A percentile compares a stretch with the other conserved stretches of the same genome.
Conservation (phyloP, 1,140 invertebrate species). For the Caenorhabditis tropicalis region DNA sequence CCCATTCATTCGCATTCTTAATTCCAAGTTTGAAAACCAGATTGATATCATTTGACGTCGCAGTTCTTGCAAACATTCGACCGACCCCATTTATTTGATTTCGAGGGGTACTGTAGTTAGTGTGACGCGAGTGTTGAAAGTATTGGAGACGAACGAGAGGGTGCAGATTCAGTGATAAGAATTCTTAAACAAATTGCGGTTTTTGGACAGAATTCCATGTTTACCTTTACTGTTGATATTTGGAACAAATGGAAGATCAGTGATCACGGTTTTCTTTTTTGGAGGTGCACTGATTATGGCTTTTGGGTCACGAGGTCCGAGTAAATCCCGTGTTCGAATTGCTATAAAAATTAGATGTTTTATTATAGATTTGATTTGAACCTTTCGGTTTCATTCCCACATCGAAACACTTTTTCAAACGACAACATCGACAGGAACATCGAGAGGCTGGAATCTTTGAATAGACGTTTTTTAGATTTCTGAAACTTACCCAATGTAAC, state of each 20-base stretch:
- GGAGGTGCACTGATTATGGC: neutral
- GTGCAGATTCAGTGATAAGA: neutral
- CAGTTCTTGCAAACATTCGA: neutral
- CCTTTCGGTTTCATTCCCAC: conserved; percentile 47
- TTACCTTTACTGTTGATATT: too few species aligned
- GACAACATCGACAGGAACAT: conserved; percentile 50
- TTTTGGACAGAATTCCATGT: too few species aligned
- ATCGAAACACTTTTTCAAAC: conserved; percentile 36
- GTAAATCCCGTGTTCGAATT: conserved; percentile 45
- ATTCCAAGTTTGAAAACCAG: conserved; percentile 10
- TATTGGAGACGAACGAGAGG: neutral
- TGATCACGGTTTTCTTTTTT: too few species aligned
- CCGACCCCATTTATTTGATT: too few species aligned
- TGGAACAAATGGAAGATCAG: too few species aligned
- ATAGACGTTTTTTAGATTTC: too few species aligned
- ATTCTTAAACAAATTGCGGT: too few species aligned
- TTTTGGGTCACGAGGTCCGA: conserved; percentile 42
- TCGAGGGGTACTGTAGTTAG: neutral
- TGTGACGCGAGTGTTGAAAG: neutral
- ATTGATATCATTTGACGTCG: conserved; percentile 20
- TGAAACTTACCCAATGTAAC: conserved; percentile 14
- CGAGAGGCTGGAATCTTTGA: conserved; percentile 21
- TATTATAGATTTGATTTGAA: too few species aligned
- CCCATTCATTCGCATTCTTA: conserved; percentile 40
- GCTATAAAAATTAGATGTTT: neutral